Conservation (phyloP, 2,888 invertebrate species). For the Merodon equestris region DNA sequence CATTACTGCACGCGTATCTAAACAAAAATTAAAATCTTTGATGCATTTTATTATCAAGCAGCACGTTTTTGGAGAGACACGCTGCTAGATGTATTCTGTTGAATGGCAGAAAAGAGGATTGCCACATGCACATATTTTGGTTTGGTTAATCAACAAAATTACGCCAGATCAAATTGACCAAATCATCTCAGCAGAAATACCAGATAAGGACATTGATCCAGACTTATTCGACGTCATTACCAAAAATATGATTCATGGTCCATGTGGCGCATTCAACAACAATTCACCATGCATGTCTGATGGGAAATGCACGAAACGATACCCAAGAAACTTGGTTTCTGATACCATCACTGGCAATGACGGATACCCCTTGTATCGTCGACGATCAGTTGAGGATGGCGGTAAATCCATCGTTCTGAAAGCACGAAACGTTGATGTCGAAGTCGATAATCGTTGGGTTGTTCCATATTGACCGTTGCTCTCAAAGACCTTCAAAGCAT, state of each 20-base stretch:
- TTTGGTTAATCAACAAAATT: slow-evolving; percentile 5
- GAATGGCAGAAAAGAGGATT: slow-evolving; percentile 13
- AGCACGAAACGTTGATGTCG: no score
- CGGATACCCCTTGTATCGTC: no score
- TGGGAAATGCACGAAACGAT: slow-evolving; percentile 49
- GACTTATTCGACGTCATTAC: slow-evolving; percentile 70
- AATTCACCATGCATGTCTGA: slow-evolving; percentile 39
- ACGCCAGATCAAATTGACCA: slow-evolving; percentile 6
- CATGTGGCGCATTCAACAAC: slow-evolving; percentile 53
- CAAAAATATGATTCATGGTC: slow-evolving; percentile 37
- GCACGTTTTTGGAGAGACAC: slow-evolving; percentile 58
- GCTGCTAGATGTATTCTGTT: no score
- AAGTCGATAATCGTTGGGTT: no score
- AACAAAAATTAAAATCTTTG: slow-evolving; percentile 54
- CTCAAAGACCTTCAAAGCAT: no score
- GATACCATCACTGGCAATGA: slow-evolving; percentile 38
- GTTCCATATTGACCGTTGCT: no score
- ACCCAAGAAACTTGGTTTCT: slow-evolving; percentile 38
- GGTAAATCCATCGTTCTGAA: no score
- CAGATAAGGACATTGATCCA: slow-evolving; percentile 7
- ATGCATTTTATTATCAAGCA: slow-evolving; percentile 60
- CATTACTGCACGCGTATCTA: slow-evolving; percentile 55
- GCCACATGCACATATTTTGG: slow-evolving; percentile 32
- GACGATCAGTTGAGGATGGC: no score
- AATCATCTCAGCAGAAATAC: background rate